Base-by-base conservation (phyloP, 2,797 vertebrate species). In the Acipenser oxyrinchus region DNA sequence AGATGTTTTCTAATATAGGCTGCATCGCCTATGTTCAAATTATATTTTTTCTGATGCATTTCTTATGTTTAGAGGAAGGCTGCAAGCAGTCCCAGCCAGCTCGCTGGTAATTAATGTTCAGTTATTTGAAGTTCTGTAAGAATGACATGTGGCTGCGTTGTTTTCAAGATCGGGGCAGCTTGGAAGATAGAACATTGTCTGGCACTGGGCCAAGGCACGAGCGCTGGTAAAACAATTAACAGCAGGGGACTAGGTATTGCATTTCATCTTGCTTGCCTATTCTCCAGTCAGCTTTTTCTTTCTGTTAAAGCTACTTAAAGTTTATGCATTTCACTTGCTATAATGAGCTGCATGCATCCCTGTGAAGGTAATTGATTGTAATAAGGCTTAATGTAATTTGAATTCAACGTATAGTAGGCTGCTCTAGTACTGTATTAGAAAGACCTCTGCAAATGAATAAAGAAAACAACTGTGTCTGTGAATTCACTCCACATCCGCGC, bases 151-250 rank as follows among this genome's bases (percentile, higher is more conserved):
- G 48, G 60, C 8, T n/a, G 10, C 12, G 15, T 11, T 58, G 55
- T n/a, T 58, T 62, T 62, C 7, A 62, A 37, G 18, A 18, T 18
- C 10, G 6, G 60, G 18, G 15, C 48, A 9, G 15, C 6, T 48
- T 49, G 18, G 52, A 68, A 70, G 76, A 75, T 10, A 53, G 75
- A 75, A 82, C 74, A 83, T 82, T 74, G 9, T 65, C 65, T 87
- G 84, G 83, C 83, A 65, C 52, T 23, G 71, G 69, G 82, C 85
- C 86, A 87, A 66, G 49, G 70, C 82, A 82, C 77, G 70, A 71
- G 80, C 78, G 80, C 81, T 74, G 68, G 85, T 84, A 78, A 77
- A 72, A 78, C 84, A 87, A 85, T 89, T 87, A 88, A 73, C 75
- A 72, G 72, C 75, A 78, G 79, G 74, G 71, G 55, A 15, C 74